Evolutionary conservation across 2,797 vertebrate species (phyloP), one percentile per base, ranked within the genome.

Genomic region (Helostoma temminkii): DNA sequence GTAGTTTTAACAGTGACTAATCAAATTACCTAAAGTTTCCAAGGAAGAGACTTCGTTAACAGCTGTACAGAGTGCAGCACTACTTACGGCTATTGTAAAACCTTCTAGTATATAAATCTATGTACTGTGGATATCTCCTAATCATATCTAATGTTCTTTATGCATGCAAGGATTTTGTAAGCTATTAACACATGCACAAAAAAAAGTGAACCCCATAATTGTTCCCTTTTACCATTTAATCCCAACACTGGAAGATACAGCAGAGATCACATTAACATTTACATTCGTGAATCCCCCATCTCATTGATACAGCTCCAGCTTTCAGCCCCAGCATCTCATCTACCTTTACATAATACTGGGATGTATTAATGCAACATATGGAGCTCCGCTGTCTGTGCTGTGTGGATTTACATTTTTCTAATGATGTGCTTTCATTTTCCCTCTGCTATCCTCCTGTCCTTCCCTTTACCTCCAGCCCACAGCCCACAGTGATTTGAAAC

Each of bases 381-480:
- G 85, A 85, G 86, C 83, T 88, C 52, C 77, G 74, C 76, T 80
- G 85, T 89, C 86, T 88, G 75, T 52, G 60, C 77, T 42, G 77
- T 64, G 79, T 83, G 70, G 85, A 91, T 89, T 92, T 89, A 88
- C 87, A 91, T 89, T 91, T 88, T 92, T 85, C 86, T 93, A 92
- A 93, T 91, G 89, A 92, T 85, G 89, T 89, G 74, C 84, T 91
- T 89, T 91, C 74, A 67, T 84, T 79, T 80, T 76, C 78, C 78
- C 78, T 81, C 83, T 64, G 45, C 87, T 86, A 74, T 79, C 82
- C 87, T 72, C 53, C 54, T 93, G 91, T 93, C 91, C 91, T 92
- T 91, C 91, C 90, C 80, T 89, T 92, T 90, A 92, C 90, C 92
- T 90, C 89, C 86, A 87, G 84, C 88, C 91, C 84, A 73, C 90